Evolutionary conservation across 2,797 vertebrate species (phyloP).

Genomic region (Synanceia verrucosa): DNA sequence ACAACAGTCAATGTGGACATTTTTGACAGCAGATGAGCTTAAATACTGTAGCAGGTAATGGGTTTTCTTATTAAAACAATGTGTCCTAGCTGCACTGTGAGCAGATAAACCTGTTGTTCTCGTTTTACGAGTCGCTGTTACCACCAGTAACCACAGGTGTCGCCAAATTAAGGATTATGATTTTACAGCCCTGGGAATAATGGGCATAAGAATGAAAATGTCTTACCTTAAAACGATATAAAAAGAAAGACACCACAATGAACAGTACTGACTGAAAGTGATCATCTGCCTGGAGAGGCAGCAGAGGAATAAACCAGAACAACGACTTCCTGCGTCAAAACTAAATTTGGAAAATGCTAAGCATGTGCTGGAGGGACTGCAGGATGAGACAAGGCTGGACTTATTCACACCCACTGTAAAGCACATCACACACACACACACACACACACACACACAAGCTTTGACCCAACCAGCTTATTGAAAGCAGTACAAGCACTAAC

Average conservation of each 20-base stretch:
- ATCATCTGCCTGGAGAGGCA: not conserved
- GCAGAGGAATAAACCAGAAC: not conserved
- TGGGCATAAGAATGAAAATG: not conserved
- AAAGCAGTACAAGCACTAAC: conserved; percentile 46
- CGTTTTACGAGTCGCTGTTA: not conserved
- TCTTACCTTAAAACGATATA: not conserved
- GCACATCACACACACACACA: not conserved
- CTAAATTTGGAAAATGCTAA: conserved; percentile 16
- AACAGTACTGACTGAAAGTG: not conserved
- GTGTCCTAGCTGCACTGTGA: too few relatives aligned
- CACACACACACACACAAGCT: conserved; percentile 11
- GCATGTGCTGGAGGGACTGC: not conserved
- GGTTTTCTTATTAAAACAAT: too few relatives aligned
- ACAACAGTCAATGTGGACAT: not conserved
- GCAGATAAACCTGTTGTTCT: not conserved
- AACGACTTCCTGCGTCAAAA: conserved; percentile 1
- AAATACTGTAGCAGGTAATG: not conserved
- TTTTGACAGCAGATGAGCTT: not conserved
- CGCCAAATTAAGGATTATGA: not conserved
- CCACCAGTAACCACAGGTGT: not conserved
- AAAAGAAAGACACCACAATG: not conserved
- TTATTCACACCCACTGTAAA: conserved; percentile 39
- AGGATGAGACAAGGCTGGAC: conserved; percentile 34
- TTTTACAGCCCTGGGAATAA: not conserved
- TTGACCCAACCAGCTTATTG: conserved; percentile 23